Evolutionary conservation across 2,797 vertebrate species (phyloP), one percentile per base, ranked within the genome.

Genomic region (Gallirallus australis): DNA sequence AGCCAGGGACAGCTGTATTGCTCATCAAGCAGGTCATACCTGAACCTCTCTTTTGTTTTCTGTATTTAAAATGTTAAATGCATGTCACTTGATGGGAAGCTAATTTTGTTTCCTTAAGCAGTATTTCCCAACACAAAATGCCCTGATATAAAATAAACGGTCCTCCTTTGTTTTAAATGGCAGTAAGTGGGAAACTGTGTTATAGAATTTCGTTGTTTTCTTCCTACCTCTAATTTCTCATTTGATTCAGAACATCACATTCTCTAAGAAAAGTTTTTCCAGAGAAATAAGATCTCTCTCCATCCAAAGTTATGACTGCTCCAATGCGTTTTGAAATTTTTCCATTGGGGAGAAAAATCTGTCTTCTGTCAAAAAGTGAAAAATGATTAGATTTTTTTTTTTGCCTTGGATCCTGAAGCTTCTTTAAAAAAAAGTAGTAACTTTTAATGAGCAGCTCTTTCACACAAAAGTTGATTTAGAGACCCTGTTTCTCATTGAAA

Each of bases 261-360:
- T 53, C 68, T 84, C 82, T 85, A 84, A 92, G 68, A 91, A 79
- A 83, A 94, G 27, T 54, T 33, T 91, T 91, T 91, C 31, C 53
- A 78, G 59, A 78, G 84, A 78, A 96, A 87, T 47, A 78, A n/a
- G 54, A 83, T 86, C 57, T 78, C 20, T 71, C 8, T 83, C 12
- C 20, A 75, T 91, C 56, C 65, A 76, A 35, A 78, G 12, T 56
- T 71, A 7, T 28, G 87, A 48, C 50, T 89, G 42, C 56, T 88
- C 42, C n/a, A 64, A 45, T 16, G 12, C 70, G 37, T 90, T 93
- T 90, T 87, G 85, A 84, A 90, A 63, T 25, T 50, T 86, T 94
- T 96, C 72, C 25, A 2, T 15, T 52, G n/a, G 23, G 24, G 11
- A 23, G 20, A 9, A 86, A 82, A 42, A 69, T 81, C 20, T 69